Conservation (phyloP, 2,797 vertebrate genomes). For the Amblyraja radiata region DNA sequence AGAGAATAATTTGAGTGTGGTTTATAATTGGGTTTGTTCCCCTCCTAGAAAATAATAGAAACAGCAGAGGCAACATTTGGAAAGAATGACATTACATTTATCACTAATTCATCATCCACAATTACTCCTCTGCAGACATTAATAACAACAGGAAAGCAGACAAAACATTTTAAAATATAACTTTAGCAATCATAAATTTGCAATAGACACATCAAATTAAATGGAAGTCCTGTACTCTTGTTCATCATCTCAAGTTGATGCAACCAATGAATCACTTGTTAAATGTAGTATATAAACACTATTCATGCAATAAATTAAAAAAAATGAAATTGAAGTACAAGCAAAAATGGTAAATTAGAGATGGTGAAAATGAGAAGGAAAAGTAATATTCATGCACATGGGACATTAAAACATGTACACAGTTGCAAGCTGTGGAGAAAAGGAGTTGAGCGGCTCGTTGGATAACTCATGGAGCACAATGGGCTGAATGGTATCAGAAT, state of each 20-base stretch:
- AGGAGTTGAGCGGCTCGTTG: too few relatives aligned
- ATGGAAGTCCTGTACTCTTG: neutral
- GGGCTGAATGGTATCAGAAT: too few relatives aligned
- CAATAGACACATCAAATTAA: neutral
- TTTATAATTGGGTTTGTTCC: neutral
- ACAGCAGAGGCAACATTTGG: neutral
- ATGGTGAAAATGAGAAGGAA: neutral
- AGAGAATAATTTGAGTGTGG: neutral
- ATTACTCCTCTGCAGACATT: neutral
- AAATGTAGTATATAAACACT: neutral
- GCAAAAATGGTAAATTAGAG: neutral
- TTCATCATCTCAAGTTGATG: neutral
- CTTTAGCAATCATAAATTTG: neutral
- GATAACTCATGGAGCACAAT: too few relatives aligned
- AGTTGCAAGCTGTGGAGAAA: too few relatives aligned
- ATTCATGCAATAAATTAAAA: neutral
- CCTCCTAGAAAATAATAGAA: neutral
- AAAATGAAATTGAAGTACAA: neutral
- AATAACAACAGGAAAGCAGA: neutral
- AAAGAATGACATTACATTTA: neutral
- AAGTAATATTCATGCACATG: neutral
- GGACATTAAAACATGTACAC: neutral
- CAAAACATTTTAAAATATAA: neutral
- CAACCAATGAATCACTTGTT: too few relatives aligned
- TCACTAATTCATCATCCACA: neutral